These are phyloP conservation scores for Escarpia spicata DNA, from an alignment of 2,888 invertebrate genomes.

Conservation along the genomic window DNA sequence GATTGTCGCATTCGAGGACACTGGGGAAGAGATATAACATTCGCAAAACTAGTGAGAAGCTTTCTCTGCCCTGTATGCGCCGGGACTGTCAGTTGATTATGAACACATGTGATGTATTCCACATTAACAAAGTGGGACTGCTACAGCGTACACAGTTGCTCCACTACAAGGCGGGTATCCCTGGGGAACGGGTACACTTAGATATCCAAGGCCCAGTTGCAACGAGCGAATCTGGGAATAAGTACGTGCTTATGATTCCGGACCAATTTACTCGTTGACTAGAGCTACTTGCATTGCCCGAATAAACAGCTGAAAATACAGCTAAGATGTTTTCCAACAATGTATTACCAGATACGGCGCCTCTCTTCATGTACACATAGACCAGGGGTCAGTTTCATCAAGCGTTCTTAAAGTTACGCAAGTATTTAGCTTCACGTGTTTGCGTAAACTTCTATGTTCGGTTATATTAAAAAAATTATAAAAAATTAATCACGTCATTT, in stretches of 20 bases:
- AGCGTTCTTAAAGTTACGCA: too few species aligned
- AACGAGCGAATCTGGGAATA: constrained; percentile 30
- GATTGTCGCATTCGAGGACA: too few species aligned
- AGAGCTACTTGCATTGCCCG: constrained; percentile 23
- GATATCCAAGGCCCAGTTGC: constrained; percentile 34
- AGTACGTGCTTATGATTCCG: constrained; percentile 29
- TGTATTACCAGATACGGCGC: constrained; percentile 32
- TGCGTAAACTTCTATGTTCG: too few species aligned
- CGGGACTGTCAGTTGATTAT: neutral
- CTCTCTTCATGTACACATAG: constrained; percentile 29
- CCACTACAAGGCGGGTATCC: constrained; percentile 6
- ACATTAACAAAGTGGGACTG: neutral
- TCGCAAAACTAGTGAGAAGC: neutral
- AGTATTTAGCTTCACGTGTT: too few species aligned
- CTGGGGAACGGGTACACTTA: neutral
- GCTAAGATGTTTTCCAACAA: constrained; percentile 34
- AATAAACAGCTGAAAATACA: constrained; percentile 30
- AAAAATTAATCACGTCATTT: too few species aligned
- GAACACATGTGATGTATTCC: neutral
- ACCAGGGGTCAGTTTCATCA: too few species aligned
- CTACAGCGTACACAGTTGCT: neutral
- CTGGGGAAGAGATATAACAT: neutral
- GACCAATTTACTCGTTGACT: constrained; percentile 36
- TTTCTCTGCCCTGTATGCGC: neutral
- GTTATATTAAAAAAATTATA: too few species aligned